These are phyloP conservation scores for Aythya baeri DNA, from an alignment of 2,113 vertebrate genomes.

Conservation along the genomic window DNA sequence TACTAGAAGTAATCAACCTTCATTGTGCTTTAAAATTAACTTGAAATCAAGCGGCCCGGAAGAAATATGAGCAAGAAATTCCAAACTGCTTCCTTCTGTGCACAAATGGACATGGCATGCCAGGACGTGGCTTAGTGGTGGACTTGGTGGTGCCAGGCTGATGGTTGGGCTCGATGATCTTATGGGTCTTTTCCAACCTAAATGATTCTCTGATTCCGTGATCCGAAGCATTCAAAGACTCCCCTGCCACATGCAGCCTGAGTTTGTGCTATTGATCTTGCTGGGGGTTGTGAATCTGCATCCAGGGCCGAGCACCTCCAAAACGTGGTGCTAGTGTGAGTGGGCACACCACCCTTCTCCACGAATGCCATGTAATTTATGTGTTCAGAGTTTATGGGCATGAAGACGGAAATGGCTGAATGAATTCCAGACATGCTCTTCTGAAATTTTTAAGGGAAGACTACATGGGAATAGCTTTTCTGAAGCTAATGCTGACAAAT, in stretches of 20 bases:
- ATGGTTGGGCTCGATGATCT: background rate
- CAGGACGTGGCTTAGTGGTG: background rate
- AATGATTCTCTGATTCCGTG: background rate
- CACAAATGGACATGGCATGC: background rate
- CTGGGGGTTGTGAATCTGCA: background rate
- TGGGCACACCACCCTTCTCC: background rate
- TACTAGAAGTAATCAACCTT: constrained; percentile 48
- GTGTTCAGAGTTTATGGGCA: background rate
- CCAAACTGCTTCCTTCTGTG: background rate
- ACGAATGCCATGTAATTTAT: accelerated
- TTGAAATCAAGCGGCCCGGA: constrained; percentile 6
- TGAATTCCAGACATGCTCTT: background rate
- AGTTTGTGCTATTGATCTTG: background rate
- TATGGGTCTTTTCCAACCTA: background rate
- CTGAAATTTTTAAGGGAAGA: background rate
- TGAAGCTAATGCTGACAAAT: background rate
- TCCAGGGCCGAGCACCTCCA: background rate
- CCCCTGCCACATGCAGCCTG: background rate
- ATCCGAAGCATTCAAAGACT: background rate
- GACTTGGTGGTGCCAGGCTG: background rate
- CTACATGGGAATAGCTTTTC: background rate
- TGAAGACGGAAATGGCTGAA: background rate
- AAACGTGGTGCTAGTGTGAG: background rate
- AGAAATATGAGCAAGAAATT: background rate
- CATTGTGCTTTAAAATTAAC: constrained; percentile 44